These are phyloP conservation scores for Chrysemys picta DNA, from an alignment of 2,113 vertebrate species.

Conservation along the genomic window DNA sequence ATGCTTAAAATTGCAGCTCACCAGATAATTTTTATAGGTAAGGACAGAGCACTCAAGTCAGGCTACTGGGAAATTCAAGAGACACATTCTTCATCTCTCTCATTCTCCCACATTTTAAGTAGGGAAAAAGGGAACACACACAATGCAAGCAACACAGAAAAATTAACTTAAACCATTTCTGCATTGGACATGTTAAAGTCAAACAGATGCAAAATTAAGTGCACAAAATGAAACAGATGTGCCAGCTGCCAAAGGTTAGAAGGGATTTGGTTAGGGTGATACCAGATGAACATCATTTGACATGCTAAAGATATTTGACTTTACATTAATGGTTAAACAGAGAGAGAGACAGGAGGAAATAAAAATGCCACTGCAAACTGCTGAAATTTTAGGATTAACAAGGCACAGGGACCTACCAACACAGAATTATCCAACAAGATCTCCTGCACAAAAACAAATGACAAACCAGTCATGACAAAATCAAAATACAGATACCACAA, in stretches of 20 bases:
- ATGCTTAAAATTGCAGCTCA: constrained; percentile 58
- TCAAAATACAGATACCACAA: constrained; percentile 70
- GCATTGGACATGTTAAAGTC: constrained; percentile 48
- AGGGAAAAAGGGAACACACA: constrained; percentile 49
- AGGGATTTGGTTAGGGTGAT: constrained; percentile 62
- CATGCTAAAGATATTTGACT: constrained; percentile 79
- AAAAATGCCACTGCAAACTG: constrained; percentile 78
- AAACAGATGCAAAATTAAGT: constrained; percentile 65
- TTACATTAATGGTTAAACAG: constrained; percentile 75
- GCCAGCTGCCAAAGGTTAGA: constrained; percentile 74
- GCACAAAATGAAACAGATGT: constrained; percentile 43
- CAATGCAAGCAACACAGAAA: constrained; percentile 76
- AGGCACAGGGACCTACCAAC: constrained; percentile 90
- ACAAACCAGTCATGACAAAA: constrained; percentile 85
- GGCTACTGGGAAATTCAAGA: constrained; percentile 40
- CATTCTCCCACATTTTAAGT: constrained; percentile 64
- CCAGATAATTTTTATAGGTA: constrained; percentile 43
- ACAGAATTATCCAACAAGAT: constrained; percentile 97
- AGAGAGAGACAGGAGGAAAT: constrained; percentile 66
- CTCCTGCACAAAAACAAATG: constrained; percentile 91
- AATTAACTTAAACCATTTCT: constrained; percentile 60
- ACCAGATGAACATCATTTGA: constrained; percentile 64
- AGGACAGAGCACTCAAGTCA: constrained; percentile 45
- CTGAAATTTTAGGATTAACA: constrained; percentile 71
- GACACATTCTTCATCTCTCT: constrained; percentile 31